phyloP scores from a whole-genome alignment of 2,113 vertebrate genomes.

The Vulpes ferrilata region DNA sequence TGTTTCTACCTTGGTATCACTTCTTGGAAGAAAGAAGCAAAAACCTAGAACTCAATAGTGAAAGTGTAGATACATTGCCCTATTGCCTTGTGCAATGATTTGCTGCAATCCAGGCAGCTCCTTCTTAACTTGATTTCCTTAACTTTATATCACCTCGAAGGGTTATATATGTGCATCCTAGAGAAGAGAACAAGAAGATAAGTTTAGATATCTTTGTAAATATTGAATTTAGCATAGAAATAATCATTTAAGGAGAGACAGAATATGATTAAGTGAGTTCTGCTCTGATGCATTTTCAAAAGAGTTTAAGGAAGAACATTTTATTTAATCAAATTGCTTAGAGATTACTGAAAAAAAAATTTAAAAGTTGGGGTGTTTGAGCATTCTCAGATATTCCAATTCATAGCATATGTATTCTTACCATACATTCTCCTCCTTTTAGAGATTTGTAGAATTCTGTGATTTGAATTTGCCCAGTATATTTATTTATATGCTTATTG shows the following conservation, averaged over 20 bases:
- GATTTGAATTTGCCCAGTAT: conserved; percentile 18
- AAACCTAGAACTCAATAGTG: not conserved
- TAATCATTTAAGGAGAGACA: not conserved
- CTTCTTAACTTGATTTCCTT: not conserved
- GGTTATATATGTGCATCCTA: not conserved
- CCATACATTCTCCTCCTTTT: not conserved
- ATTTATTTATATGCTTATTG: not conserved
- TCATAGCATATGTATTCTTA: not conserved
- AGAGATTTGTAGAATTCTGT: not conserved
- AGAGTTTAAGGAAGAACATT: not conserved
- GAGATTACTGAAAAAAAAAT: conserved; percentile 23
- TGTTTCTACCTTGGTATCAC: not conserved
- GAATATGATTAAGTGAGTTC: not conserved
- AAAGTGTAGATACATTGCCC: too few relatives aligned
- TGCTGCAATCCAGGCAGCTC: not conserved
- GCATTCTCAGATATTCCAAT: not conserved
- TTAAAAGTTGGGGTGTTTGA: not conserved
- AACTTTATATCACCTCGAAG: not conserved
- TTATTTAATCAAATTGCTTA: not conserved
- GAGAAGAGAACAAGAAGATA: not conserved
- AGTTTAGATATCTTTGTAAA: not conserved
- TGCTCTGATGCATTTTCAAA: not conserved
- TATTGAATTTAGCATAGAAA: not conserved
- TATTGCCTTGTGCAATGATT: not conserved
- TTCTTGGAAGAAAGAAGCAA: not conserved